These are phyloP conservation scores for Pseudochromis fuscus DNA, from an alignment of 2,797 vertebrate genomes.

Conservation along the genomic window DNA sequence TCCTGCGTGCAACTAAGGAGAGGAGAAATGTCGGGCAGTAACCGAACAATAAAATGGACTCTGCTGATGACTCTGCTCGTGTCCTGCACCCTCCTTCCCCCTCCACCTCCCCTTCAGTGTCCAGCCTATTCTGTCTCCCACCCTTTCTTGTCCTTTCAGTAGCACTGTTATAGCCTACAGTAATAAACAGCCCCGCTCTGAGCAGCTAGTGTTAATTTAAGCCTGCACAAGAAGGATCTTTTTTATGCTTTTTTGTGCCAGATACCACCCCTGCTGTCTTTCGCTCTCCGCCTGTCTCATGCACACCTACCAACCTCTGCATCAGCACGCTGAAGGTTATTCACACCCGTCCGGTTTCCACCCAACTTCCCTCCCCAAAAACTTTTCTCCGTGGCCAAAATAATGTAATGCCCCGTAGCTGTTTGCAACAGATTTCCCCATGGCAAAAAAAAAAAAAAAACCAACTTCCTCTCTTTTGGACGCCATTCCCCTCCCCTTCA, in stretches of 20 bases:
- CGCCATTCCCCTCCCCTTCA: slow-evolving; percentile 73
- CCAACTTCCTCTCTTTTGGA: slow-evolving; percentile 89
- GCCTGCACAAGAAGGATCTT: slow-evolving; percentile 53
- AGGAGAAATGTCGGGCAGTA: slow-evolving; percentile 60
- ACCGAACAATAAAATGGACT: slow-evolving; percentile 74
- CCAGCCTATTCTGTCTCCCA: slow-evolving; percentile 67
- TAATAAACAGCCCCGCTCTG: slow-evolving; percentile 66
- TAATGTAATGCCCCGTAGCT: slow-evolving; percentile 68
- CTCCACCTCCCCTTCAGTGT: slow-evolving; percentile 49
- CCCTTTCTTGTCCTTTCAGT: slow-evolving; percentile 73
- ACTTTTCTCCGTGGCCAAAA: slow-evolving; percentile 61
- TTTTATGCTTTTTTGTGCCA: slow-evolving; percentile 57
- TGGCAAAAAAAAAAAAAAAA: slow-evolving; percentile 44
- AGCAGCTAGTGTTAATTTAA: slow-evolving; percentile 67
- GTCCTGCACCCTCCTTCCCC: slow-evolving; percentile 64
- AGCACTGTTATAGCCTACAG: slow-evolving; percentile 59
- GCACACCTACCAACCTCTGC: slow-evolving; percentile 72
- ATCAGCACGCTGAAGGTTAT: slow-evolving; percentile 71
- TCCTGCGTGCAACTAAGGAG: slow-evolving; percentile 46
- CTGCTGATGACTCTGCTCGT: slow-evolving; percentile 69
- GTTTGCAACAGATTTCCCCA: slow-evolving; percentile 72
- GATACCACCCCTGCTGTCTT: slow-evolving; percentile 62
- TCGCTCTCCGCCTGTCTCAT: slow-evolving; percentile 19
- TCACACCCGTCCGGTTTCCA: slow-evolving; percentile 62
- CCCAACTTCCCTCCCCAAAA: slow-evolving; percentile 47